These are phyloP conservation scores for Creontiades dilutus DNA, from an alignment of 2,888 invertebrate genomes.

Conservation along the genomic window DNA sequence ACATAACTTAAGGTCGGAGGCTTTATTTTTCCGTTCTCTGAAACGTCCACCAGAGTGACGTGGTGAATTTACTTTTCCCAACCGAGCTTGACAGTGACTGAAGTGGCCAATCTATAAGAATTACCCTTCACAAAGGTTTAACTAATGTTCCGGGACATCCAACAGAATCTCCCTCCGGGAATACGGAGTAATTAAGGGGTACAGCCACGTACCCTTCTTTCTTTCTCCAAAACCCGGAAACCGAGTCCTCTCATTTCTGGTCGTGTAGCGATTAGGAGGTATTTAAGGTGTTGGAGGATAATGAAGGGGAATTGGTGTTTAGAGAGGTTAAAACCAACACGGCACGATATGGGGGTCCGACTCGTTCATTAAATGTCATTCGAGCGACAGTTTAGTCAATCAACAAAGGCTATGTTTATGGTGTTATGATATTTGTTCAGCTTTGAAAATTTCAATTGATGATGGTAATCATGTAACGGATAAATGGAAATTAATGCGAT, in stretches of 20 bases:
- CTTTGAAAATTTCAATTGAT: no score
- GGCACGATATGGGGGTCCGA: background rate
- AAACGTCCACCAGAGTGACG: background rate
- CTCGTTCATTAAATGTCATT: background rate
- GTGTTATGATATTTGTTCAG: background rate
- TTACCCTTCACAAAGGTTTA: constrained; percentile 21
- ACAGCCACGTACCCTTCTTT: background rate
- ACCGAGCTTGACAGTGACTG: constrained; percentile 7
- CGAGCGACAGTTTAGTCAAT: background rate
- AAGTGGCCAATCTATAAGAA: constrained; percentile 41
- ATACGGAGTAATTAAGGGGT: background rate
- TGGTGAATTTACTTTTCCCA: background rate
- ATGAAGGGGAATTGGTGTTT: constrained; percentile 16
- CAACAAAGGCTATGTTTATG: background rate
- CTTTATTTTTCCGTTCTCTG: background rate
- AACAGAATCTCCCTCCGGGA: background rate
- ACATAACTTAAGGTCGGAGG: no score
- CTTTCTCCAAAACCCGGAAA: constrained; percentile 3
- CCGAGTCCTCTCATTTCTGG: constrained; percentile 1
- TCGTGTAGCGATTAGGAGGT: constrained; percentile 13
- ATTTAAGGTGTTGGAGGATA: constrained; percentile 19
- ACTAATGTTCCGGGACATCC: constrained; percentile 16
- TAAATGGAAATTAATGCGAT: no score
- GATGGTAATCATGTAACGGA: no score
- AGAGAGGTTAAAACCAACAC: constrained; percentile 3